A percentile compares a stretch with the other conserved stretches of the same genome.
These are phyloP conservation scores for Aramus guarauna DNA, from an alignment of 2,113 vertebrate species.

Conservation along the genomic window DNA sequence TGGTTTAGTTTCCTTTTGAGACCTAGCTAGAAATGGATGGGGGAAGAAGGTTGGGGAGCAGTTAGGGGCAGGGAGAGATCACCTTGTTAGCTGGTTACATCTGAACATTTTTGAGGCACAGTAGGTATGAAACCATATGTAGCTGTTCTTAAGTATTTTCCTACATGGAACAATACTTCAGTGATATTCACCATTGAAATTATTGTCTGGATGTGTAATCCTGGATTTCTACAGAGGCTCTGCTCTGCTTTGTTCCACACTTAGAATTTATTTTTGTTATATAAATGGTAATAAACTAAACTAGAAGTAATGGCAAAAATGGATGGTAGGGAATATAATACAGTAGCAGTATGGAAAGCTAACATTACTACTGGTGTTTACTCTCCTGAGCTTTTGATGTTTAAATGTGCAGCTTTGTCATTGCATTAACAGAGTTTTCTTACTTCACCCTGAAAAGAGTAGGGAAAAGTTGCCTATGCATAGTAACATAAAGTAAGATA, in stretches of 20 bases:
- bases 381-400: not conserved
- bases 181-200: not conserved
- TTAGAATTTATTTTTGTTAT: not conserved
- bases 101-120: not conserved
- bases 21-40: not conserved
- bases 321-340: not conserved
- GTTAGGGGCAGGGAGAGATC: not conserved
- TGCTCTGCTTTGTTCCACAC: not conserved
- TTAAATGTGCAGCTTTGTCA: not conserved
- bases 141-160: not conserved
- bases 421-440: not conserved
- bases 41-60: not conserved
- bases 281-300: not conserved
- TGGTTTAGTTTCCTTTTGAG: not conserved
- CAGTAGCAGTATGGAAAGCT: not conserved
- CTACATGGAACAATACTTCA: not conserved
- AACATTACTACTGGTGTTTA: not conserved
- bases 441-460: not conserved
- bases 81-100: not conserved
- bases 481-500: not conserved
- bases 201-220: not conserved
- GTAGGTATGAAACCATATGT: fast-evolving
- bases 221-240: not conserved
- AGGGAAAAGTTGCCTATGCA: not conserved
- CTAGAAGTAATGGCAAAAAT: not conserved